Percentiles rank a stretch among this genome's conserved stretches.
Conservation (phyloP, 1,140 invertebrate genomes). For the Zophobas morio region DNA sequence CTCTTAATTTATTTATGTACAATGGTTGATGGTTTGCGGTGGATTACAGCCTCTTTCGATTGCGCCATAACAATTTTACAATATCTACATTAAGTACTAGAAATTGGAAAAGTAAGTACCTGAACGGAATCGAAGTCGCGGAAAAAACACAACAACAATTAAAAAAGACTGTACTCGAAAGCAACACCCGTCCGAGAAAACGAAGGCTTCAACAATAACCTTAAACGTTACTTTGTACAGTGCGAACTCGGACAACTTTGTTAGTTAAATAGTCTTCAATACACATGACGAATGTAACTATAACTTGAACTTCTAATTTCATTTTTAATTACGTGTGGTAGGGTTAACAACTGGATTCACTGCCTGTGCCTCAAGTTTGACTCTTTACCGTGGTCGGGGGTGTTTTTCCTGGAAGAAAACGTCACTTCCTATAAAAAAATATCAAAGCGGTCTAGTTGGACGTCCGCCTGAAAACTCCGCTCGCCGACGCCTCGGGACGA, state of each 20-base stretch:
- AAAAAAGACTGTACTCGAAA: constrained; percentile 47
- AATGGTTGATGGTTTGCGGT: constrained; percentile 42
- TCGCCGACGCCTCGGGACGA: neutral
- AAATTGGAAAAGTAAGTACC: constrained; percentile 31
- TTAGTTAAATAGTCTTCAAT: constrained; percentile 49
- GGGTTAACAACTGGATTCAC: constrained; percentile 56
- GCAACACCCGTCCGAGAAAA: constrained; percentile 46
- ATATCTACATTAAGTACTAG: constrained; percentile 44
- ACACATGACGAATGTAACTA: constrained; percentile 47
- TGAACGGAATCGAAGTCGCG: constrained; percentile 19
- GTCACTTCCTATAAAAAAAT: neutral
- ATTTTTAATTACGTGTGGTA: constrained; percentile 35
- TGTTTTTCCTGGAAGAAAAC: constrained; percentile 64
- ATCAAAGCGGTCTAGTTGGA: neutral
- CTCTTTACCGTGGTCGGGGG: constrained; percentile 66
- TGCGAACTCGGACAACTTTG: constrained; percentile 41
- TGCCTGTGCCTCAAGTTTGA: constrained; percentile 65
- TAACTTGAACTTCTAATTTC: constrained; percentile 38
- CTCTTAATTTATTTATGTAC: constrained; percentile 46
- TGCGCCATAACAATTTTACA: constrained; percentile 43
- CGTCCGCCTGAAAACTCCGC: constrained; percentile 9
- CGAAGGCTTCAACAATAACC: constrained; percentile 47
- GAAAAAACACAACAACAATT: constrained; percentile 11
- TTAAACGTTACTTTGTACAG: constrained; percentile 51
- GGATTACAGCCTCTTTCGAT: constrained; percentile 48